These are phyloP conservation scores for Crypturellus undulatus DNA, from an alignment of 2,113 vertebrate species.

Conservation along the genomic window DNA sequence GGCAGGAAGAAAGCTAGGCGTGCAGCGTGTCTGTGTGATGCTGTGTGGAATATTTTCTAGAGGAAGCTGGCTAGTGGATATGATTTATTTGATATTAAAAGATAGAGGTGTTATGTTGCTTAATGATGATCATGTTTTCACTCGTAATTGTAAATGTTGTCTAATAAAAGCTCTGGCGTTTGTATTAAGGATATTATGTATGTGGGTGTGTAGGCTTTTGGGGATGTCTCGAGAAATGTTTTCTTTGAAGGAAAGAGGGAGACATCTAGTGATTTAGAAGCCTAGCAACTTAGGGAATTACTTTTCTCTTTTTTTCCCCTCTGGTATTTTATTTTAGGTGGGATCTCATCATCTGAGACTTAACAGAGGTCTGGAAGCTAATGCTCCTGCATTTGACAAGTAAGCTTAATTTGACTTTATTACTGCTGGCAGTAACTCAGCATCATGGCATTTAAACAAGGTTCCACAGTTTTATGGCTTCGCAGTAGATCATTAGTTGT, in stretches of 20 bases:
- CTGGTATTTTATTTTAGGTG: conserved; percentile 71
- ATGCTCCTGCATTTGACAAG: conserved; percentile 86
- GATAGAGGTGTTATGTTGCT: conserved; percentile 24
- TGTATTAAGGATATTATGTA: background rate
- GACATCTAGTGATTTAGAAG: conserved; percentile 62
- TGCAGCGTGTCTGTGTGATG: background rate
- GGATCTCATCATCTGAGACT: conserved; percentile 83
- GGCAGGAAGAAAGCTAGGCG: background rate
- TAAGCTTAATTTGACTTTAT: conserved; percentile 45
- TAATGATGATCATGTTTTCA: conserved; percentile 40
- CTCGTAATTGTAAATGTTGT: conserved; percentile 3
- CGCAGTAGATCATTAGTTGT: background rate
- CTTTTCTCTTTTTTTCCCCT: background rate
- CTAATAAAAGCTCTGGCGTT: conserved; percentile 39
- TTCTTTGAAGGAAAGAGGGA: conserved; percentile 57
- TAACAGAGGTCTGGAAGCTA: conserved; percentile 84
- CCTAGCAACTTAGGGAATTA: background rate
- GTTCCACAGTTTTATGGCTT: background rate
- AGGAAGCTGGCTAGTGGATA: background rate
- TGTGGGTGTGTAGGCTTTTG: background rate
- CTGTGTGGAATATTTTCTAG: background rate
- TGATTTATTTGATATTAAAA: conserved; percentile 15
- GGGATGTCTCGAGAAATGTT: background rate
- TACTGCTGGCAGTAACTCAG: background rate
- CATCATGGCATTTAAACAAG: background rate